These are phyloP conservation scores for Babyrousa celebensis DNA, from an alignment of 2,797 vertebrate species.

Conservation along the genomic window DNA sequence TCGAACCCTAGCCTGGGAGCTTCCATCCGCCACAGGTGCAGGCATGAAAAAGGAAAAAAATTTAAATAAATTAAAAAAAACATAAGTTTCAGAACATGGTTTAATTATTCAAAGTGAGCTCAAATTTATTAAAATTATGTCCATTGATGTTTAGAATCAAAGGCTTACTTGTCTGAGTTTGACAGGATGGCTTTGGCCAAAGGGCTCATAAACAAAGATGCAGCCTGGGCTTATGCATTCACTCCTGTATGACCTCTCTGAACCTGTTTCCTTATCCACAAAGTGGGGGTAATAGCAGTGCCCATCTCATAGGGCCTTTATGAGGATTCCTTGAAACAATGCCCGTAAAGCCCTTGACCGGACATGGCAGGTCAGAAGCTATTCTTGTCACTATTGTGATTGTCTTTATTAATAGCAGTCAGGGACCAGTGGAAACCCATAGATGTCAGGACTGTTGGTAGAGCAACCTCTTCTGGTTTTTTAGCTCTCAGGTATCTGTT, in stretches of 20 bases:
- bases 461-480: background rate
- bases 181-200: background rate
- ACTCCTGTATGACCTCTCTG: background rate
- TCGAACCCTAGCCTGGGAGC: too few relatives aligned
- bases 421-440: background rate
- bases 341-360: background rate
- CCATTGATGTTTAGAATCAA: background rate
- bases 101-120: constrained; percentile 42
- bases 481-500: background rate
- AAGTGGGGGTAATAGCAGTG: background rate
- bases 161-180: background rate
- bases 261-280: background rate
- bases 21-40: too few relatives aligned
- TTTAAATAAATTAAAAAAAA: background rate
- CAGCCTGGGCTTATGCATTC: background rate
- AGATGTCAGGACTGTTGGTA: background rate
- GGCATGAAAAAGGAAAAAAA: too few relatives aligned
- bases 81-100: background rate
- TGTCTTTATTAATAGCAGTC: background rate
- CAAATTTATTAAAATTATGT: background rate
- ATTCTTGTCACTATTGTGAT: background rate
- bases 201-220: background rate
- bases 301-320: background rate
- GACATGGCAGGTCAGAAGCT: background rate
- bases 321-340: background rate